Evolutionary conservation across 2,797 vertebrate genomes (phyloP).

Genomic region (Cryptoblepharus egeriae): DNA sequence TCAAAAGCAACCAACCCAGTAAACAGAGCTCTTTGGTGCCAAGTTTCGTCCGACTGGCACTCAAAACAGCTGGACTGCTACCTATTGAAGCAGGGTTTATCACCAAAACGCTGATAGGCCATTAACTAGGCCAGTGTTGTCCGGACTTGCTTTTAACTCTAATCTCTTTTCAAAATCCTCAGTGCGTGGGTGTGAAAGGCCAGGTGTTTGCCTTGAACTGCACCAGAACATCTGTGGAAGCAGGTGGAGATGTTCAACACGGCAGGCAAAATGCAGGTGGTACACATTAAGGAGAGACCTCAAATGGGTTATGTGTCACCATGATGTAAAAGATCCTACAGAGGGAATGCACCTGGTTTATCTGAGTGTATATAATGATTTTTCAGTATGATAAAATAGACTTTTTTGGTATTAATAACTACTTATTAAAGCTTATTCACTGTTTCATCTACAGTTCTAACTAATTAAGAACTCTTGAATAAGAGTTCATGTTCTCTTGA

Average conservation of each 20-base stretch:
- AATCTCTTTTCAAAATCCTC: slow-evolving; percentile 21
- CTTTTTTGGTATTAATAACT: too few species aligned
- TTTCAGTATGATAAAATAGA: not conserved
- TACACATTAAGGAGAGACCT: slow-evolving; percentile 72
- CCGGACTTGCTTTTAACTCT: not conserved
- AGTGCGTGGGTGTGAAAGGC: slow-evolving; percentile 46
- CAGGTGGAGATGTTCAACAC: slow-evolving; percentile 83
- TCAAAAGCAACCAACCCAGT: not conserved
- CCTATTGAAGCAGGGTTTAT: not conserved
- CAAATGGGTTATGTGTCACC: slow-evolving; percentile 57
- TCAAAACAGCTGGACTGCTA: not conserved
- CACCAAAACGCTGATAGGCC: not conserved
- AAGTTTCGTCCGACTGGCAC: not conserved
- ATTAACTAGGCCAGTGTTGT: slow-evolving; percentile 31
- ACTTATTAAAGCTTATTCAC: too few species aligned
- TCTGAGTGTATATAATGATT: not conserved
- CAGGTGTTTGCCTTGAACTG: slow-evolving; percentile 85
- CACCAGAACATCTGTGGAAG: slow-evolving; percentile 88
- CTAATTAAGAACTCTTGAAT: too few species aligned
- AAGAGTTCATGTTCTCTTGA: too few species aligned
- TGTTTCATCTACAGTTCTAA: too few species aligned
- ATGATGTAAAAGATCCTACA: slow-evolving; percentile 24
- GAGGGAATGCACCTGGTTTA: not conserved
- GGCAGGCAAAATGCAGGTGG: slow-evolving; percentile 88
- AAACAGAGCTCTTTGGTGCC: accelerated